phyloP scores from a whole-genome alignment of 1,140 invertebrate species.

The Drosophila insularis region DNA sequence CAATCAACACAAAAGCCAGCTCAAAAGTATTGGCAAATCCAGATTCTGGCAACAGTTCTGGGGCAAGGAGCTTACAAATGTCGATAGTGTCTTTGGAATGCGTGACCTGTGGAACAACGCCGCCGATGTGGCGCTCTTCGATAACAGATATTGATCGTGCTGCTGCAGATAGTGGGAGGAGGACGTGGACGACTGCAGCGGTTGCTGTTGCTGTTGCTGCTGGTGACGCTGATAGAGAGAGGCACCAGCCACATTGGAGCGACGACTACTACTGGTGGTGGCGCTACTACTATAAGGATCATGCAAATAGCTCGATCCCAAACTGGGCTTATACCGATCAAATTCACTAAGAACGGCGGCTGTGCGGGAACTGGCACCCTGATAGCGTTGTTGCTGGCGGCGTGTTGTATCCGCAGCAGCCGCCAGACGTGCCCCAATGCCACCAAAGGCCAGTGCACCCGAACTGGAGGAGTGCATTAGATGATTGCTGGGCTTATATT shows the following conservation, averaged over 20 bases:
- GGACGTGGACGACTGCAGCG: conserved; percentile 47
- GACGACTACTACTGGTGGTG: conserved; percentile 30
- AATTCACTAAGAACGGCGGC: conserved; percentile 75
- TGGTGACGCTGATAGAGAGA: conserved; percentile 64
- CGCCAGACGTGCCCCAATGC: conserved; percentile 76
- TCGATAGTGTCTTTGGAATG: conserved; percentile 82
- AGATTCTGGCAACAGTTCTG: conserved; percentile 16
- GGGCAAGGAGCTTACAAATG: conserved; percentile 77
- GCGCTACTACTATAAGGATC: conserved; percentile 56
- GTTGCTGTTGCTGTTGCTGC: conserved; percentile 40
- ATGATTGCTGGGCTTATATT: conserved; percentile 62
- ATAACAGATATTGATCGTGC: conserved; percentile 71
- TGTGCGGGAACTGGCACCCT: conserved; percentile 69
- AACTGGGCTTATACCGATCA: conserved; percentile 58
- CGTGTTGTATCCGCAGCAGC: conserved; percentile 58
- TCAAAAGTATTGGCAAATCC: neutral
- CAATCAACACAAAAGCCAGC: conserved; percentile 22
- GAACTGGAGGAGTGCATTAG: conserved; percentile 78
- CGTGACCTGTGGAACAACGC: conserved; percentile 81
- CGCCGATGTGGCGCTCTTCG: conserved; percentile 79
- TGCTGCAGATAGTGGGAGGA: conserved; percentile 67
- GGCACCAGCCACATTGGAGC: conserved; percentile 42
- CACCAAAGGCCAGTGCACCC: conserved; percentile 73
- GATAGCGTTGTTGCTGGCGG: conserved; percentile 67
- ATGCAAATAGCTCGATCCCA: conserved; percentile 60